A percentile compares a stretch with the other conserved stretches of the same genome.
Evolutionary conservation across 23 tunicate genomes (phyloP).

Genomic region (Trididemnum nubilum): DNA sequence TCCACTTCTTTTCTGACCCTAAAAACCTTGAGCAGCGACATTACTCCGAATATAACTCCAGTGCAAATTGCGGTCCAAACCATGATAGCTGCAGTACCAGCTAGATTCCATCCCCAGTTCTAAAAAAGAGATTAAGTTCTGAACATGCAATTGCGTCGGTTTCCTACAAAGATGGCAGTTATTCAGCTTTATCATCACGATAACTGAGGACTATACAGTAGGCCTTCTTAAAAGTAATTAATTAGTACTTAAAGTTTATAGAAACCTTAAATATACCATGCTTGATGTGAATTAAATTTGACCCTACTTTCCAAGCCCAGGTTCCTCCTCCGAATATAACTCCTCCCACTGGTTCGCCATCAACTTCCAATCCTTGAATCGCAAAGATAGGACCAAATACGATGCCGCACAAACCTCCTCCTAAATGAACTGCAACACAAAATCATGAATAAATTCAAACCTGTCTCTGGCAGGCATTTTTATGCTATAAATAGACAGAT

Average conservation of each 20-base stretch:
- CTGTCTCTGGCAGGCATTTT: too few relatives aligned
- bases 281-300: too few relatives aligned
- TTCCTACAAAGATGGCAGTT: too few relatives aligned
- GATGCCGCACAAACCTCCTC: slow-evolving; percentile 69
- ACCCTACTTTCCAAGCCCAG: slow-evolving; percentile 48
- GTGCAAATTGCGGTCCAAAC: slow-evolving; percentile 58
- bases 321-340: slow-evolving; percentile 35
- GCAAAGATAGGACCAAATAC: slow-evolving; percentile 58
- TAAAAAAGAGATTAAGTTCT: slow-evolving; percentile 24
- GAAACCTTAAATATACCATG: too few relatives aligned
- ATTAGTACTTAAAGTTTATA: too few relatives aligned
- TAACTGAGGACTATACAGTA: too few relatives aligned
- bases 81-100: slow-evolving; percentile 54
- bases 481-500: too few relatives aligned
- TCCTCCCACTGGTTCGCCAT: slow-evolving; percentile 55
- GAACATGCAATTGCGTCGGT: too few relatives aligned
- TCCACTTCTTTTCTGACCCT: slow-evolving; percentile 64
- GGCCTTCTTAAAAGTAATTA: too few relatives aligned
- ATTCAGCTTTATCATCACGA: too few relatives aligned
- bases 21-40: slow-evolving; percentile 40
- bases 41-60: slow-evolving; percentile 38
- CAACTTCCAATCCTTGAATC: slow-evolving; percentile 34
- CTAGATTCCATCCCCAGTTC: slow-evolving; percentile 76
- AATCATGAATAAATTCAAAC: too few relatives aligned
- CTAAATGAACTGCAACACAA: slow-evolving; percentile 60